Conservation (phyloP, 1,140 invertebrate species). For the Littorina saxatilis region DNA sequence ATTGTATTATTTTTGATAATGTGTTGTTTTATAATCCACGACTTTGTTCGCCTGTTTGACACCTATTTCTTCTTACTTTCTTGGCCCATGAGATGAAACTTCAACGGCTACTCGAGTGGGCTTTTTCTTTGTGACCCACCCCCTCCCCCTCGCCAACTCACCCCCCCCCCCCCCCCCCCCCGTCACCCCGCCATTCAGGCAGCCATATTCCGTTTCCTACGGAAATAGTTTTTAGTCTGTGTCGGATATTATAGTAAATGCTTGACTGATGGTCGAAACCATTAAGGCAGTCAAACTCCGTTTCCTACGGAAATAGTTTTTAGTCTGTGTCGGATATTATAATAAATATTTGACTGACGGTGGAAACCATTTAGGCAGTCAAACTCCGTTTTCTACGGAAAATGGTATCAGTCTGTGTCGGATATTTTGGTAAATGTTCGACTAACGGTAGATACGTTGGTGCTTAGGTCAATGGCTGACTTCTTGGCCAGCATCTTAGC, state of each 20-base stretch:
- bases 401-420: neutral
- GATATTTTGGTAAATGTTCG: neutral
- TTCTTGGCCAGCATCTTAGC: neutral
- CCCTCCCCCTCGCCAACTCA: too few relatives aligned
- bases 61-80: too few relatives aligned
- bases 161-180: too few relatives aligned
- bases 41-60: too few relatives aligned
- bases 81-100: too few relatives aligned
- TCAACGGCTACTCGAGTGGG: too few relatives aligned
- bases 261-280: neutral
- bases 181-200: too few relatives aligned
- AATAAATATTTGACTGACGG: neutral
- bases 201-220: neutral
- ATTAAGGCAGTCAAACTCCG: neutral
- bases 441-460: neutral
- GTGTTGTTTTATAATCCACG: too few relatives aligned
- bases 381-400: neutral
- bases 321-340: too few relatives aligned
- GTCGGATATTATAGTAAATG: neutral
- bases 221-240: neutral
- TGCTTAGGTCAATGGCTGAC: neutral
- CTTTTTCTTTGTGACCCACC: too few relatives aligned
- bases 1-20: too few relatives aligned
- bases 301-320: neutral
- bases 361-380: neutral